Percentiles rank a stretch among this genome's conserved stretches.
These are phyloP conservation scores for Loripinus fragilis DNA, from an alignment of 2,888 invertebrate species.

Conservation along the genomic window DNA sequence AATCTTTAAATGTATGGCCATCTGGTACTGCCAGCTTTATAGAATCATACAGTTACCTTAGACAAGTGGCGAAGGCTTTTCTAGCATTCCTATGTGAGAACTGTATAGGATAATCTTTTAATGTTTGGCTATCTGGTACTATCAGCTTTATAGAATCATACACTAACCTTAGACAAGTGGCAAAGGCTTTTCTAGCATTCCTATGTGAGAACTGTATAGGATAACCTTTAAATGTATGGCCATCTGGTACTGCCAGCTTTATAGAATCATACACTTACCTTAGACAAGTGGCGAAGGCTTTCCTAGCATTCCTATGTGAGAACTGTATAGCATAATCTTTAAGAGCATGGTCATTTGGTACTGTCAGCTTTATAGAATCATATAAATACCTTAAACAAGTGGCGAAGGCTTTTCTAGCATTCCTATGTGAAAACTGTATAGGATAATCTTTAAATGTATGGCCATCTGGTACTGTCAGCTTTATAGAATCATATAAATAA, in stretches of 20 bases:
- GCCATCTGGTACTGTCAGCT: constrained; percentile 82
- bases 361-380: constrained; percentile 80
- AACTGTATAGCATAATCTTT: constrained; percentile 83
- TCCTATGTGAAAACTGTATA: constrained; percentile 83
- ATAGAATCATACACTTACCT: constrained; percentile 83
- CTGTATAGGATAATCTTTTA: constrained; percentile 83
- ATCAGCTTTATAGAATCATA: constrained; percentile 80
- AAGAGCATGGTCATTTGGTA: constrained; percentile 84
- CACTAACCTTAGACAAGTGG: constrained; percentile 81
- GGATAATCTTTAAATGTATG: constrained; percentile 84
- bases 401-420: constrained; percentile 80
- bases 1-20: constrained; percentile 84
- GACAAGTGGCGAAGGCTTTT: constrained; percentile 79
- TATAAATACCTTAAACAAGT: constrained; percentile 82
- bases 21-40: constrained; percentile 82
- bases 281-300: constrained; percentile 80
- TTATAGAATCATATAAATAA: too few relatives aligned
- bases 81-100: constrained; percentile 83
- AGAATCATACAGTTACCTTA: constrained; percentile 83
- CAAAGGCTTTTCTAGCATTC: constrained; percentile 81
- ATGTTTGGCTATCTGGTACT: constrained; percentile 84
- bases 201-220: constrained; percentile 83
- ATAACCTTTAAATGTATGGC: constrained; percentile 84
- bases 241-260: constrained; percentile 82
- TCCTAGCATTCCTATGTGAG: constrained; percentile 82